A percentile compares a stretch with the other conserved stretches of the same genome.
Evolutionary conservation across 1,140 invertebrate genomes (phyloP).

Genomic region (Lordiphosa mommai): DNA sequence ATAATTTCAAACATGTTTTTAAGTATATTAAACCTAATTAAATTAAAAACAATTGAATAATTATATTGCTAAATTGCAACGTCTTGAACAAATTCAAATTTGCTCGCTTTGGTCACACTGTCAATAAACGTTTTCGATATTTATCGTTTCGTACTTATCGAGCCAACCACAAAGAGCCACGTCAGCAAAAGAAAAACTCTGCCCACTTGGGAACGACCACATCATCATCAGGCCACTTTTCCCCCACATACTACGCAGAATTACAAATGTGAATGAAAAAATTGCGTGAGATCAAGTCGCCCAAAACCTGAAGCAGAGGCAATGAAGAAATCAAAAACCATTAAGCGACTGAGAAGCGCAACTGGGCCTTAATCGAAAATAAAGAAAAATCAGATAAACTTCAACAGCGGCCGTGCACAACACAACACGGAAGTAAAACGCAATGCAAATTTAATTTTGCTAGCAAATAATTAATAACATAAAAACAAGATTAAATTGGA

Average conservation of each 20-base stretch:
- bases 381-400: constrained; percentile 49
- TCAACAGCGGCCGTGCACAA: constrained; percentile 30
- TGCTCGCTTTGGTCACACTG: too few species aligned
- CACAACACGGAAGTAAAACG: constrained; percentile 18
- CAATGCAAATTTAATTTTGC: constrained; percentile 56
- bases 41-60: too few species aligned
- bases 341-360: constrained; percentile 43
- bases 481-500: constrained; percentile 7
- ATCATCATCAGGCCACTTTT: too few species aligned
- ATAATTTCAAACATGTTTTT: too few species aligned
- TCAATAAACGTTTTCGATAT: too few species aligned
- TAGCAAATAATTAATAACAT: not conserved
- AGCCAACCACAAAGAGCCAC: too few species aligned
- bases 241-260: constrained; percentile 32
- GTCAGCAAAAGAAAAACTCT: too few species aligned
- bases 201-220: too few species aligned
- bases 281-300: constrained; percentile 60
- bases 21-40: too few species aligned
- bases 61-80: too few species aligned
- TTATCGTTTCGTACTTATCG: too few species aligned
- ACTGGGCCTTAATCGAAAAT: constrained; percentile 31
- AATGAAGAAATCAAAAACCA: constrained; percentile 58
- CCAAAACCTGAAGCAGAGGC: constrained; percentile 40
- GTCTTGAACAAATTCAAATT: too few species aligned
- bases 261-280: constrained; percentile 50